Base-by-base conservation (phyloP, 2,888 invertebrate genomes). In the Heliconius sara region DNA sequence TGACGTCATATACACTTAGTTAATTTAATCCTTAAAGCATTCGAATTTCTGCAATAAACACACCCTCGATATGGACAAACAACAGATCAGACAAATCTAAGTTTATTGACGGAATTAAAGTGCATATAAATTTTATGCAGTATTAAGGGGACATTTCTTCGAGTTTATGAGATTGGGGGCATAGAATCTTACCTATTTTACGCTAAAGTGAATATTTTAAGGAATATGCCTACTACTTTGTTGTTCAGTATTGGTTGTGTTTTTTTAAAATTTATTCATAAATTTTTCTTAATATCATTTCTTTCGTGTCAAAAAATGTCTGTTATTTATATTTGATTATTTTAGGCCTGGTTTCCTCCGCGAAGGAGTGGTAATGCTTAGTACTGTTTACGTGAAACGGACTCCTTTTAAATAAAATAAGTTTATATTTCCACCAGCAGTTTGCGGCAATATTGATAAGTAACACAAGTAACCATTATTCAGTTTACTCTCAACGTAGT, bases 61-160 rank as follows among this genome's bases (percentile, higher is more conserved):
- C 76, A 83, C 87, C 86, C 85, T 84, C 83, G 81, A 83, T 80
- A 80, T 75, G 80, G 79, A 79, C 86, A 70, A 43, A 88, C 88
- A 87, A 85, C 87, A 87, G 88, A 89, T 90, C 91, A 91, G 91
- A 91, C 90, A 91, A 91, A 93, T 93, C 92, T 91, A 93, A 92
- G 87, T 94, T 95, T 94, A 94, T 93, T 89, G 92, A 88, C 85
- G 89, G 84, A 91, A 94, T 94, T 93, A 94, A 94, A 94, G 88
- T 93, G 94, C 92, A 93, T 94, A 93, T 94, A 94, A 94, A 94
- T 89, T 94, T 94, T 94, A 95, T 95, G 94, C 91, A 90, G 93
- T 93, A 93, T 93, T 92, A 95, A 94, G 91, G 91, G 87, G 88
- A 87, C 91, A 91, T 93, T 91, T 91, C 90, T 89, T 85, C 87